Evolutionary conservation across 2,113 vertebrate genomes (phyloP).

Genomic region (Myotis yumanensis): DNA sequence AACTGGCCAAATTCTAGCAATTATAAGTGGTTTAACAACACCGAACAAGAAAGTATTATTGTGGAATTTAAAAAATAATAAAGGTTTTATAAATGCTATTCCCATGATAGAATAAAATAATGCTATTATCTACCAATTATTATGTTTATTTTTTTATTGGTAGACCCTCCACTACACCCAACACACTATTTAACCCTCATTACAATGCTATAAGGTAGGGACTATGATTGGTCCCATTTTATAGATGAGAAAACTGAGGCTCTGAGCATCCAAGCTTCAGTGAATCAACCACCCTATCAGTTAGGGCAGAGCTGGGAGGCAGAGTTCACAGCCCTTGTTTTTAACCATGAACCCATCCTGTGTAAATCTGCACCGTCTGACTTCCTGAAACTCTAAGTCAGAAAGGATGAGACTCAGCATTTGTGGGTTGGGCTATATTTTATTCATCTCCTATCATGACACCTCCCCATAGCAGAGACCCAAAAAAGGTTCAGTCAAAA

Average conservation of each 20-base stretch:
- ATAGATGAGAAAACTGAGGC: neutral
- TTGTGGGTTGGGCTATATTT: neutral
- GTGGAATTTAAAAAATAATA: neutral
- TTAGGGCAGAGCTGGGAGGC: neutral
- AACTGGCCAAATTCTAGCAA: neutral
- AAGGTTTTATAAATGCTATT: neutral
- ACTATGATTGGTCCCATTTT: neutral
- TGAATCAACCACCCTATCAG: neutral
- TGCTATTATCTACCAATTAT: neutral
- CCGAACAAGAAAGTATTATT: neutral
- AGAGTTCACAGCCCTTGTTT: neutral
- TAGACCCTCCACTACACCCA: neutral
- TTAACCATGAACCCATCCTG: neutral
- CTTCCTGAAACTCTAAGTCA: neutral
- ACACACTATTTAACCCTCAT: neutral
- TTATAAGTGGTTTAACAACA: neutral
- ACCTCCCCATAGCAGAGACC: neutral
- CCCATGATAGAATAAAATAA: neutral
- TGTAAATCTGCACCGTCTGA: neutral
- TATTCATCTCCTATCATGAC: rapidly evolving
- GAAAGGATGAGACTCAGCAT: neutral
- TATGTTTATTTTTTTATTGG: neutral
- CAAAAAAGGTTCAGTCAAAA: neutral
- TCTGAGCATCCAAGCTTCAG: neutral
- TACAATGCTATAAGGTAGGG: neutral